Percentiles rank a stretch among this genome's conserved stretches.
These are phyloP conservation scores for Oncorhynchus tshawytscha DNA, from an alignment of 2,113 vertebrate species.

Conservation along the genomic window DNA sequence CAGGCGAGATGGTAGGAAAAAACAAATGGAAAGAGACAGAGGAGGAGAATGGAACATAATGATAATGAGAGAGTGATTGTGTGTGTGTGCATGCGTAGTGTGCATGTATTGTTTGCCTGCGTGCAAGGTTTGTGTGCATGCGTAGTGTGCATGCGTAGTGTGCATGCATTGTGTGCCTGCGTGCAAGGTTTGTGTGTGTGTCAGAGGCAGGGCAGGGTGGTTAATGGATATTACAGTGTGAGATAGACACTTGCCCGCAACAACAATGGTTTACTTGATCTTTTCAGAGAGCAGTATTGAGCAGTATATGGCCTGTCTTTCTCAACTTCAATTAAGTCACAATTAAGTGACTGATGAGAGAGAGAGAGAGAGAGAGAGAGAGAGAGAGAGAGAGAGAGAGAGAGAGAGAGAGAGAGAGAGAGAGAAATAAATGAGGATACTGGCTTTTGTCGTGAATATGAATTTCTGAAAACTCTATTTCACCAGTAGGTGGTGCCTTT, in stretches of 20 bases:
- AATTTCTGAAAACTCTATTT: slow-evolving; percentile 3
- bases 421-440: not conserved
- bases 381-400: not conserved
- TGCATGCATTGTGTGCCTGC: too few species aligned
- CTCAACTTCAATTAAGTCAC: too few species aligned
- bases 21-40: too few species aligned
- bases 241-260: not conserved
- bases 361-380: not conserved
- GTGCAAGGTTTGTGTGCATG: too few species aligned
- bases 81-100: too few species aligned
- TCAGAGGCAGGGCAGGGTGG: not conserved
- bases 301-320: too few species aligned
- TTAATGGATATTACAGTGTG: not conserved
- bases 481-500: slow-evolving; percentile 56
- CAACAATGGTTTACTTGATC: not conserved
- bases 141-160: too few species aligned
- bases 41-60: not conserved
- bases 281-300: not conserved
- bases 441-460: not conserved
- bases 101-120: too few species aligned
- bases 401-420: not conserved
- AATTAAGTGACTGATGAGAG: too few species aligned
- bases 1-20: not conserved
- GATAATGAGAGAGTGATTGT: not conserved
- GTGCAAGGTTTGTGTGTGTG: too few species aligned